Conservation (phyloP, 2,888 invertebrate genomes). For the Eulithis prunata region DNA sequence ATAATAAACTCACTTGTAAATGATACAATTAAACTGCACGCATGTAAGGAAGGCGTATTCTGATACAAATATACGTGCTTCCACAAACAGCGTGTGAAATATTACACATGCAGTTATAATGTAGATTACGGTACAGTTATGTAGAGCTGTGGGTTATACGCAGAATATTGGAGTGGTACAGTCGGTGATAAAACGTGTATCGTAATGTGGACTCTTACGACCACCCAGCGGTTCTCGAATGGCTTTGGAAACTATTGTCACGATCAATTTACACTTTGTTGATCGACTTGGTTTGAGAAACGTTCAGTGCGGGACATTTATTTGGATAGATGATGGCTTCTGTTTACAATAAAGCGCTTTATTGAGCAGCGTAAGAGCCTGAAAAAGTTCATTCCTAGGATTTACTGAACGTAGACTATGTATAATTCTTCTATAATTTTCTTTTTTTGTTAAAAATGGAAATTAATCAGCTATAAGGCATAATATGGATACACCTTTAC, state of each 20-base stretch:
- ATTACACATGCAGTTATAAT: slow-evolving; percentile 35
- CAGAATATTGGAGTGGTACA: slow-evolving; percentile 42
- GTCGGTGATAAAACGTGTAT: slow-evolving; percentile 63
- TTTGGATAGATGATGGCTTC: background rate
- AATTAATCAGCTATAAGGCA: background rate
- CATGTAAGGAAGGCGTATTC: background rate
- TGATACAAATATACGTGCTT: slow-evolving; percentile 6
- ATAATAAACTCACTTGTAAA: too few species aligned
- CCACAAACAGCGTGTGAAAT: slow-evolving; percentile 18
- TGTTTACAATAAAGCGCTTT: too few species aligned
- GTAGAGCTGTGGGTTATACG: slow-evolving; percentile 31
- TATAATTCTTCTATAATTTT: background rate
- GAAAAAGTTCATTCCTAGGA: too few species aligned
- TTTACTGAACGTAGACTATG: too few species aligned
- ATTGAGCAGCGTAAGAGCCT: too few species aligned
- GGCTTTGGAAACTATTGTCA: background rate
- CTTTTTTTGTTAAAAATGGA: background rate
- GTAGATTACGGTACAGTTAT: slow-evolving; percentile 22
- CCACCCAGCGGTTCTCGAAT: slow-evolving; percentile 51
- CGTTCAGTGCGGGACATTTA: background rate
- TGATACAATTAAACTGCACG: too few species aligned
- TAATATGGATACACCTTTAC: slow-evolving; percentile 5
- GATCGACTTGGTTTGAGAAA: background rate
- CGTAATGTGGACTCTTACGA: slow-evolving; percentile 48
- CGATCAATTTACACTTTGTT: background rate